Evolutionary conservation across 2,113 vertebrate species (phyloP), one percentile per base, ranked within the genome.

Genomic region (Microcebus murinus): DNA sequence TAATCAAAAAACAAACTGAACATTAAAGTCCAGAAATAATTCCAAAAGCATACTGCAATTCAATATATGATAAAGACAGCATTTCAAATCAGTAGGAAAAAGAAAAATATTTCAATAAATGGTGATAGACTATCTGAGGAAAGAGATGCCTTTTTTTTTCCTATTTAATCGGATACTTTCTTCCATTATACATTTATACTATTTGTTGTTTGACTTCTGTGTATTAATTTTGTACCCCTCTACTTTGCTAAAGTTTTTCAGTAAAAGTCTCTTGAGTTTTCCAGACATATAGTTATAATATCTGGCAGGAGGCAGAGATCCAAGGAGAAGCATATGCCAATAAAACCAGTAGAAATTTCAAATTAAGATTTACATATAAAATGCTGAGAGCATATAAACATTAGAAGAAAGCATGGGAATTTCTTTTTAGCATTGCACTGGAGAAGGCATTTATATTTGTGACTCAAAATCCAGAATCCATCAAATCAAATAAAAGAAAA

Each of bases 271-370:
- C 59, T 89, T 67, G 52, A 93, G 36, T 91, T 93, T 79, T 97
- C 45, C 27, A 92, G 52, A 42, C 81, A 83, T 74, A 25, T 76
- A 94, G 94, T 87, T 73, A 76, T 61, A 93, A 65, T 50, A 81
- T 12, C 36, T 82, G 45, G 42, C n/a, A 68, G 63, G 36, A 83
- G 50, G 36, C 82, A 74, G 42, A 77, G 77, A 34, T 73, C 55
- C 39, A 20, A 36, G 6, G 39, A 65, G 17, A 29, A 90, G 50
- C 31, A 59, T 57, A 89, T 4, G 81, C n/a, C 57, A 93, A 2
- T 71, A 91, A 85, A 86, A 45, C 15, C 61, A 96, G 68, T 17
- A 81, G 61, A 91, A 85, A 96, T 82, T 95, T 88, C 77, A 96
- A 89, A 73, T 65, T 3, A 91, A 82, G 29, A 76, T 83, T 48